phyloP scores from a whole-genome alignment of 2,888 invertebrate species.

The Dione juno region DNA sequence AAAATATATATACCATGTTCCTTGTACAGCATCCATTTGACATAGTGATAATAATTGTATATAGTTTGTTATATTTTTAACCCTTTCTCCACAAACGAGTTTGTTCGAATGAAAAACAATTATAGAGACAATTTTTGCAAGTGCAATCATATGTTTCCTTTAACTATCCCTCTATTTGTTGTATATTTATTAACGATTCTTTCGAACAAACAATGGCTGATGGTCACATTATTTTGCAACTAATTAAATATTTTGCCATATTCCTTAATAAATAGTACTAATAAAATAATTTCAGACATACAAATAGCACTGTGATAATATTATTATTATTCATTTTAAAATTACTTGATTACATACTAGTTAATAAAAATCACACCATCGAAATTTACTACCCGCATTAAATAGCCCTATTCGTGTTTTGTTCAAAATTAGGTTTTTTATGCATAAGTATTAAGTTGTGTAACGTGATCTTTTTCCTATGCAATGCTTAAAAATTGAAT shows the following conservation, averaged over 20 bases:
- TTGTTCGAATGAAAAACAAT: conserved; percentile 33
- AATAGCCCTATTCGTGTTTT: conserved; percentile 51
- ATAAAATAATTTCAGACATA: conserved; percentile 26
- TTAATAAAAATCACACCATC: conserved; percentile 77
- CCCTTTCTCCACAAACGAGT: conserved; percentile 26
- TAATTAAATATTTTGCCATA: conserved; percentile 34
- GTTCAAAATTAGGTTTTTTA: conserved; percentile 17
- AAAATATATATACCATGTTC: background rate
- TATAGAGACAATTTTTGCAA: background rate
- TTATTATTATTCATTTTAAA: conserved; percentile 5
- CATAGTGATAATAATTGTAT: conserved; percentile 7
- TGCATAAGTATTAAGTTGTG: background rate
- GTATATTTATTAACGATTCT: conserved; percentile 2
- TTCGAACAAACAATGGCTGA: conserved; percentile 29
- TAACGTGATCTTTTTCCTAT: background rate
- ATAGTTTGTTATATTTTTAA: conserved; percentile 9
- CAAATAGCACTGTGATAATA: conserved; percentile 7
- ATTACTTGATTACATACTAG: conserved; percentile 11
- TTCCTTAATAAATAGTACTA: conserved; percentile 37
- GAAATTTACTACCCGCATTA: conserved; percentile 80
- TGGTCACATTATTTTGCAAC: conserved; percentile 23
- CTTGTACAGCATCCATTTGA: conserved; percentile 4
- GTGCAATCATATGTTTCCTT: background rate
- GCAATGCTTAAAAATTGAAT: conserved; percentile 2
- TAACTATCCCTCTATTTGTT: background rate